Conservation (phyloP, 2,888 invertebrate genomes). For the Odontomyia ornata region DNA sequence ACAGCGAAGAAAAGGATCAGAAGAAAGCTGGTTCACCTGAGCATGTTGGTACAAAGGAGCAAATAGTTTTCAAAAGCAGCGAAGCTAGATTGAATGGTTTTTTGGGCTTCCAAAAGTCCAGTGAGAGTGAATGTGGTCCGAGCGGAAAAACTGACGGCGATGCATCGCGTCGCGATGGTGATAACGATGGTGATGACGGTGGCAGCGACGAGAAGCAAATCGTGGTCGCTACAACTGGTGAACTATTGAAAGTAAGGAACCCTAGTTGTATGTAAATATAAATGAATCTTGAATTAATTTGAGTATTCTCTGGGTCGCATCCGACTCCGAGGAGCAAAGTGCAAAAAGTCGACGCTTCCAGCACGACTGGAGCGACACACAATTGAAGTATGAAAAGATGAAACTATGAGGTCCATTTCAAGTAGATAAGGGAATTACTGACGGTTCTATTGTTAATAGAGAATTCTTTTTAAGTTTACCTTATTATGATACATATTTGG, state of each 20-base stretch:
- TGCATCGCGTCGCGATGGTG: background rate
- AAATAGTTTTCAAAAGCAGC: background rate
- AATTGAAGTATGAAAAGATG: too few relatives aligned
- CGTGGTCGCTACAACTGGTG: slow-evolving; percentile 46
- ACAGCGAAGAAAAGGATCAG: background rate
- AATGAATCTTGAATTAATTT: too few relatives aligned
- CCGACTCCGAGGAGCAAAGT: too few relatives aligned
- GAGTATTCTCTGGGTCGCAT: too few relatives aligned
- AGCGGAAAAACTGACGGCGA: background rate
- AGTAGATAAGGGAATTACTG: too few relatives aligned
- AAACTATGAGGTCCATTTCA: too few relatives aligned
- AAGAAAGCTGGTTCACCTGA: background rate
- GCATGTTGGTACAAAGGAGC: background rate
- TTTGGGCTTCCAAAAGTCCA: background rate
- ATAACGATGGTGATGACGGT: background rate
- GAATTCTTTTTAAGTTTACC: too few relatives aligned
- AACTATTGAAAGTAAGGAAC: slow-evolving; percentile 42
- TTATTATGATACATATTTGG: background rate
- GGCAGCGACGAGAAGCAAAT: slow-evolving; percentile 31
- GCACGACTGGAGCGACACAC: too few relatives aligned
- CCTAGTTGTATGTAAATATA: slow-evolving; percentile 16
- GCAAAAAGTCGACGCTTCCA: too few relatives aligned
- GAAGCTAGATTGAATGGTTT: slow-evolving; percentile 11
- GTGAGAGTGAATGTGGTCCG: background rate
- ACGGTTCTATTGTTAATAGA: too few relatives aligned